phyloP scores from a whole-genome alignment of 1,140 invertebrate species.

The Heliconius melpomene region DNA sequence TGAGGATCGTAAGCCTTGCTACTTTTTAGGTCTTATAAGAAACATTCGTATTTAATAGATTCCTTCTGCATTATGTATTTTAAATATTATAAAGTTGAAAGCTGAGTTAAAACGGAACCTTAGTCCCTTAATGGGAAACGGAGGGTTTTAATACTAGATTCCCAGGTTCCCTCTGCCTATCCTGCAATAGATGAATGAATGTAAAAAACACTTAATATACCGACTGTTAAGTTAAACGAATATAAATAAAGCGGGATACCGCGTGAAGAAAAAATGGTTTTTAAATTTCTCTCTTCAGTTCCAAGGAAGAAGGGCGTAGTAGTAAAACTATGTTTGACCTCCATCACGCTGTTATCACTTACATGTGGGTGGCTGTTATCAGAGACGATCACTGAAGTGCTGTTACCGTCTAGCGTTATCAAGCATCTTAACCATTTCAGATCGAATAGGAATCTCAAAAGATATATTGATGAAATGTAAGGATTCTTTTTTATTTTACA shows the following conservation, averaged over 20 bases:
- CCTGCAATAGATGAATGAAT: too few species aligned
- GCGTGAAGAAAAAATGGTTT: neutral
- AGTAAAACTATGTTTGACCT: constrained; percentile 27
- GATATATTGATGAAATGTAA: constrained; percentile 58
- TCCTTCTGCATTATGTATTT: too few species aligned
- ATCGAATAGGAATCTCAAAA: constrained; percentile 49
- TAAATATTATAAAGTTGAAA: too few species aligned
- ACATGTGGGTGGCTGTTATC: constrained; percentile 42
- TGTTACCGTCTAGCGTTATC: constrained; percentile 43
- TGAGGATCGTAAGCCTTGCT: too few species aligned
- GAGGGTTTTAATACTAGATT: too few species aligned
- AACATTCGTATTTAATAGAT: neutral
- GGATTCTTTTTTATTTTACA: constrained; percentile 19
- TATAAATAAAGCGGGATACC: neutral
- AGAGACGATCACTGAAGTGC: constrained; percentile 29
- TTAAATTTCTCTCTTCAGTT: constrained; percentile 35
- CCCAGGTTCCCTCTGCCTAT: too few species aligned
- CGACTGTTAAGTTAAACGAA: too few species aligned
- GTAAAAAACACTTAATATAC: too few species aligned
- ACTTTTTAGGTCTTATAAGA: neutral
- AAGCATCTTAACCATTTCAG: constrained; percentile 52
- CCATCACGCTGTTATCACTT: constrained; percentile 31
- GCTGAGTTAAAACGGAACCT: too few species aligned
- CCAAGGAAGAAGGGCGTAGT: constrained; percentile 40
- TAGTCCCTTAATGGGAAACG: too few species aligned